Conservation (phyloP, 2,888 invertebrate species). For the Orchesellides sinensis region DNA sequence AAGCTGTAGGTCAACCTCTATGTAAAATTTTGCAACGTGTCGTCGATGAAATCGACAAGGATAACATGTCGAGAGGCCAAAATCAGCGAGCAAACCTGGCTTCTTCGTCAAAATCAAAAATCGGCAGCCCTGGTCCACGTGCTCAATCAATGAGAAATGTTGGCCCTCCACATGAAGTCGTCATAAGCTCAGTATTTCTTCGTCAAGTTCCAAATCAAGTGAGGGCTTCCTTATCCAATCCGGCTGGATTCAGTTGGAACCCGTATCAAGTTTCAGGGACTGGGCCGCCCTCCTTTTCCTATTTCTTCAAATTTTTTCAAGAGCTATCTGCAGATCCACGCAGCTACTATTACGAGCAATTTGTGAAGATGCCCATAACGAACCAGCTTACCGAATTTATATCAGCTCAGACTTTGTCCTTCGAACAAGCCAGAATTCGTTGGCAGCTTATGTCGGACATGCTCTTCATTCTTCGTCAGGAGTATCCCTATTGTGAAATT, state of each 20-base stretch:
- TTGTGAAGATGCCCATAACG: not conserved
- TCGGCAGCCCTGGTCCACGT: not conserved
- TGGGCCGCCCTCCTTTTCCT: slow-evolving; percentile 1
- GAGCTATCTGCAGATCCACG: not conserved
- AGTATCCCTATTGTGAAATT: slow-evolving; percentile 35
- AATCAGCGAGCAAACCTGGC: not conserved
- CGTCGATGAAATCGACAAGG: not conserved
- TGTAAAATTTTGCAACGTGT: not conserved
- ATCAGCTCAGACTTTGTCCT: not conserved
- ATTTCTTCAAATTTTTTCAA: slow-evolving; percentile 29
- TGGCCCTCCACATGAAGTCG: not conserved
- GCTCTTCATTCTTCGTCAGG: slow-evolving; percentile 6
- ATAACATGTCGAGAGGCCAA: too few species aligned
- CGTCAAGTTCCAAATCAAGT: slow-evolving; percentile 1
- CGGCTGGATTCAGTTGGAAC: not conserved
- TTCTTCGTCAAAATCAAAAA: not conserved
- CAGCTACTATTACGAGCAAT: not conserved
- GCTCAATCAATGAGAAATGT: not conserved
- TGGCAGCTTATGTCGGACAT: slow-evolving; percentile 43
- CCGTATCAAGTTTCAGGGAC: slow-evolving; percentile 23
- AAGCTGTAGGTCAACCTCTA: not conserved
- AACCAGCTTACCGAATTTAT: slow-evolving; percentile 29
- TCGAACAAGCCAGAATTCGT: slow-evolving; percentile 2
- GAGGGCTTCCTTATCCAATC: not conserved
- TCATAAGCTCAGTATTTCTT: slow-evolving; percentile 8